These are phyloP conservation scores for Aporrectodea caliginosa DNA, from an alignment of 1,140 invertebrate genomes.

Conservation along the genomic window DNA sequence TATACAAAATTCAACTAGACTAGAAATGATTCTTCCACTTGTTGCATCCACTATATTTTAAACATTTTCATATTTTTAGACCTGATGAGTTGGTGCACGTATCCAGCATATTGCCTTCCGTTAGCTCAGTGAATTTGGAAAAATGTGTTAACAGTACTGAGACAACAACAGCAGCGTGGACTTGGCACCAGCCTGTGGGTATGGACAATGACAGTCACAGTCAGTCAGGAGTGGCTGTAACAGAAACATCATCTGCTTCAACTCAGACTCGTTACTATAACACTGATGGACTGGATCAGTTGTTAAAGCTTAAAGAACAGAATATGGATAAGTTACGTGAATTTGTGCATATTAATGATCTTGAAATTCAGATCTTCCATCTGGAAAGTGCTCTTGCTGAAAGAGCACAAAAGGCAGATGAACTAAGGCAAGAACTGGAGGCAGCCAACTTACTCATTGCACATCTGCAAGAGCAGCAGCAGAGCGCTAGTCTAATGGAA, in stretches of 20 bases:
- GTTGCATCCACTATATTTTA: not conserved
- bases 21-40: not conserved
- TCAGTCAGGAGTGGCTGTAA: not conserved
- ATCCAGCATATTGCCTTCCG: not conserved
- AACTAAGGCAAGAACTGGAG: not conserved
- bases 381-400: not conserved
- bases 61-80: not conserved
- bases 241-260: not conserved
- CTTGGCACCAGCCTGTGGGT: not conserved
- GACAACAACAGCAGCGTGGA: not conserved
- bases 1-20: not conserved
- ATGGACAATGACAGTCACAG: not conserved
- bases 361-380: not conserved
- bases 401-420: not conserved
- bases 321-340: not conserved
- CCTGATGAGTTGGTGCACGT: not conserved
- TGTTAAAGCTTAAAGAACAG: not conserved
- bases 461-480: not conserved
- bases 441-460: not conserved
- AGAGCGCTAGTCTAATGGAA: not conserved
- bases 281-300: not conserved
- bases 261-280: not conserved
- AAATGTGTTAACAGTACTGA: not conserved
- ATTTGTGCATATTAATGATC: not conserved
- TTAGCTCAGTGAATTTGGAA: not conserved